Conservation (phyloP, 2,113 vertebrate genomes). For the Setophaga petechia region DNA sequence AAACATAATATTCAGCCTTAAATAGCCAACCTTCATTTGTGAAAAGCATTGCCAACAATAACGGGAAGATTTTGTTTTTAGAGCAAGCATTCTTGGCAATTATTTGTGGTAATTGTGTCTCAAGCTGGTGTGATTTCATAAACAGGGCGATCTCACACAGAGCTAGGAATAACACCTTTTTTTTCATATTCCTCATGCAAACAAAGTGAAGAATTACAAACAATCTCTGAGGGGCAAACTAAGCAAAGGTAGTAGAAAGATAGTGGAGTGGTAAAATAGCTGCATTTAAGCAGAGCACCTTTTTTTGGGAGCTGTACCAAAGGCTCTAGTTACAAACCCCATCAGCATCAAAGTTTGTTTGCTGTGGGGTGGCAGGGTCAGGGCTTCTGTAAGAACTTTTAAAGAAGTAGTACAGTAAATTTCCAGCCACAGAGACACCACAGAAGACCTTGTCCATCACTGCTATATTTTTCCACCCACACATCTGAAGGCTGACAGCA, state of each 20-base stretch:
- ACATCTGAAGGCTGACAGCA: not conserved
- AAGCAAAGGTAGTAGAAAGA: not conserved
- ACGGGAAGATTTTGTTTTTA: not conserved
- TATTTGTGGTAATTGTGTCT: conserved; percentile 33
- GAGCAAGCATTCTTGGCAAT: not conserved
- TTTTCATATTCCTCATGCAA: not conserved
- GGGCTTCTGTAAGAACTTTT: not conserved
- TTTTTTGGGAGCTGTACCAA: not conserved
- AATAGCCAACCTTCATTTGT: not conserved
- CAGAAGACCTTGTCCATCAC: not conserved
- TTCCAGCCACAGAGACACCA: not conserved
- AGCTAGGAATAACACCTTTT: conserved; percentile 11
- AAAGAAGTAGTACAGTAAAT: not conserved
- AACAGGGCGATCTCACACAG: not conserved
- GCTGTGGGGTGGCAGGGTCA: accelerated
- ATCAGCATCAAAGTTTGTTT: not conserved
- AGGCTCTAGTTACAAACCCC: not conserved
- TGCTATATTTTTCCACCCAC: not conserved
- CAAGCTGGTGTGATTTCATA: conserved; percentile 24
- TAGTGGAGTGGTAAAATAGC: not conserved
- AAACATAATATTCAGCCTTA: not conserved
- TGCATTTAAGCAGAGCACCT: not conserved
- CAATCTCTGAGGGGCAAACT: not conserved
- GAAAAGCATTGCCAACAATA: conserved; percentile 1
- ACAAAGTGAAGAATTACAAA: not conserved